Conservation (phyloP, 2,888 invertebrate species). For the Podotricha telesiphe region DNA sequence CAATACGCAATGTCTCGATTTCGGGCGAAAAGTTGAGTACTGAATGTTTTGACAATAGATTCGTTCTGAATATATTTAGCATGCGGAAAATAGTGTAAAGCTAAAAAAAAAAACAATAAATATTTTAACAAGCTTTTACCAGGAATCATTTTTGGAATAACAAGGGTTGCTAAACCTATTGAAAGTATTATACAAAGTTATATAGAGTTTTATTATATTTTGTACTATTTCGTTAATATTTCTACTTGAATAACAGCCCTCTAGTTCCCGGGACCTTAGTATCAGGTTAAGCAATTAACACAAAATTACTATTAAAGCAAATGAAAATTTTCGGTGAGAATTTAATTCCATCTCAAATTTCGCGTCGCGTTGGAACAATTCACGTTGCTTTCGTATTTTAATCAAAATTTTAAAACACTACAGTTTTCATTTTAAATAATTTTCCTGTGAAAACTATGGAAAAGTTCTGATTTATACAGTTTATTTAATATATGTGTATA, state of each 20-base stretch:
- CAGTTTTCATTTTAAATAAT: neutral
- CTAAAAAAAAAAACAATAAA: too few relatives aligned
- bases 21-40: too few relatives aligned
- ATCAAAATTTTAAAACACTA: neutral
- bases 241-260: neutral
- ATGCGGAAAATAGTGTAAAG: too few relatives aligned
- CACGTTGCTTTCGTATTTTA: neutral
- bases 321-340: slow-evolving; percentile 23
- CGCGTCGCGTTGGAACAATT: slow-evolving; percentile 6
- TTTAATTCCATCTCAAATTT: slow-evolving; percentile 5
- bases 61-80: too few relatives aligned
- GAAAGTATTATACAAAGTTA: neutral
- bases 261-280: neutral
- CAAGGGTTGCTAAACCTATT: too few relatives aligned
- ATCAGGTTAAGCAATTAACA: slow-evolving; percentile 22
- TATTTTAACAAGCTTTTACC: too few relatives aligned
- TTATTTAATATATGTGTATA: too few relatives aligned
- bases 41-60: too few relatives aligned
- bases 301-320: slow-evolving; percentile 22
- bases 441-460: neutral
- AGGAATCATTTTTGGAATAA: too few relatives aligned
- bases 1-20: too few relatives aligned
- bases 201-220: neutral
- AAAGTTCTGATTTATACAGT: neutral
- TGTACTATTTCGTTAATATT: neutral